Evolutionary conservation across 2,888 invertebrate genomes (phyloP), one percentile per base, ranked within the genome.

Genomic region (Xestia ashworthii): DNA sequence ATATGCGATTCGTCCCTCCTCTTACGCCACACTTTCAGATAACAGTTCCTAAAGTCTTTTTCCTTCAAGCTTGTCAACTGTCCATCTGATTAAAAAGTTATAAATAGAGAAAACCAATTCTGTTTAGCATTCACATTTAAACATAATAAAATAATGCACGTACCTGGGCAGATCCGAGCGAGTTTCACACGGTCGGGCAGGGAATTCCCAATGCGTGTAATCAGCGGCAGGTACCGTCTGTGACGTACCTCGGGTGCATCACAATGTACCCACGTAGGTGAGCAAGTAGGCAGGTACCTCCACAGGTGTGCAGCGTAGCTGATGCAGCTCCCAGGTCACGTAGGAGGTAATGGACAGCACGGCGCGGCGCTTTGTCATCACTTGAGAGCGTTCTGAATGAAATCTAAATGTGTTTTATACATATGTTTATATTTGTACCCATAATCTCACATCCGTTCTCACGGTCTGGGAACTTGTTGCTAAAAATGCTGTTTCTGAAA

Each of bases 141-240:
- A 60, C 58, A 58, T 58, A 58, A 58, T 58, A 58, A 58, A 58
- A 62, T 32, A 38, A 62, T 62, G 48, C 41, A 38, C 19, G 25
- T 64, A 66, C 80, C 75, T 68, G 73, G 81, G 82, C 71, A 87
- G 77, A 67, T 67, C 77, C 77, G 48, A 60, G 68, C 41, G 71
- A 83, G 76, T 82, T 90, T 91, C 90, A 87, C 91, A 90, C 90
- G 91, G 83, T 89, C 82, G 50, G 79, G 71, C 41, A 87, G 91
- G 92, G 90, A 90, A 91, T 89, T 85, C 92, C 92, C 90, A 87
- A 69, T 78, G 76, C 80, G 84, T 81, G 69, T 72, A 69, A 55
- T 53, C 60, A 58, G 76, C 58, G 64, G 55, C 48, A 69, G 11
- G n/a, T 69, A 32, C 73, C 25, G 55, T 82, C 69, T 69, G 71